A percentile compares a stretch with the other conserved stretches of the same genome.
Conservation (phyloP, 2,797 vertebrate species). For the Hipposideros larvatus region DNA sequence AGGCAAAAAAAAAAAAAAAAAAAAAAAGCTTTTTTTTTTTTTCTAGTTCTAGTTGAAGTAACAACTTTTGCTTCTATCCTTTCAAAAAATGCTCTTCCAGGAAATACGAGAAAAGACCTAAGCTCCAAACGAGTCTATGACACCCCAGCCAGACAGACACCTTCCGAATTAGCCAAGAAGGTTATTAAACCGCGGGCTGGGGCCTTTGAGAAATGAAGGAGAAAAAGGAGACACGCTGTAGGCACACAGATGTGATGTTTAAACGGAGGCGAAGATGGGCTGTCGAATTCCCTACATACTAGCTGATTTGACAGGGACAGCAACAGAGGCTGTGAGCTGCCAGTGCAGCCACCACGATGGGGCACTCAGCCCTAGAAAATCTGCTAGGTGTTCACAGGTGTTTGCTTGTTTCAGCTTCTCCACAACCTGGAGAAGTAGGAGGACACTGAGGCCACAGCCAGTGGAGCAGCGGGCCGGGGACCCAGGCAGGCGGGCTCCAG, state of each 20-base stretch:
- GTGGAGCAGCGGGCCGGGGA: not conserved
- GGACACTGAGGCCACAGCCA: not conserved
- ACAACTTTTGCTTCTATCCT: slow-evolving; percentile 6
- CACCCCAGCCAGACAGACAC: not conserved
- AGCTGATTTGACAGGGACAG: not conserved
- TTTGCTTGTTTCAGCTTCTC: not conserved
- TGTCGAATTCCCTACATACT: not conserved
- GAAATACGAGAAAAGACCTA: not conserved
- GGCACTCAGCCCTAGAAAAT: not conserved
- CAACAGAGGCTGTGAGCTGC: not conserved
- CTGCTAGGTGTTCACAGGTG: not conserved
- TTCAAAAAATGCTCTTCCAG: not conserved
- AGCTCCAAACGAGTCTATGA: not conserved
- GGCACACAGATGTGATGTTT: not conserved
- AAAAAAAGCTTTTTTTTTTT: too few species aligned
- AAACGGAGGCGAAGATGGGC: not conserved
- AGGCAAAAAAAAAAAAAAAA: not conserved
- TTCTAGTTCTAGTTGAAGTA: slow-evolving; percentile 10
- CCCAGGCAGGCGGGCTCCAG: not conserved
- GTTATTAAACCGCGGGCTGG: not conserved
- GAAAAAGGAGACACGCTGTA: not conserved
- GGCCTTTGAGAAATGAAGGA: not conserved
- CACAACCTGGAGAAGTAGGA: not conserved
- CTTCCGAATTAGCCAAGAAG: not conserved
- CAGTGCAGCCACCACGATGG: not conserved